A percentile compares a stretch with the other conserved stretches of the same genome.
These are phyloP conservation scores for Tachysurus vachellii DNA, from an alignment of 2,113 vertebrate genomes.

Conservation along the genomic window DNA sequence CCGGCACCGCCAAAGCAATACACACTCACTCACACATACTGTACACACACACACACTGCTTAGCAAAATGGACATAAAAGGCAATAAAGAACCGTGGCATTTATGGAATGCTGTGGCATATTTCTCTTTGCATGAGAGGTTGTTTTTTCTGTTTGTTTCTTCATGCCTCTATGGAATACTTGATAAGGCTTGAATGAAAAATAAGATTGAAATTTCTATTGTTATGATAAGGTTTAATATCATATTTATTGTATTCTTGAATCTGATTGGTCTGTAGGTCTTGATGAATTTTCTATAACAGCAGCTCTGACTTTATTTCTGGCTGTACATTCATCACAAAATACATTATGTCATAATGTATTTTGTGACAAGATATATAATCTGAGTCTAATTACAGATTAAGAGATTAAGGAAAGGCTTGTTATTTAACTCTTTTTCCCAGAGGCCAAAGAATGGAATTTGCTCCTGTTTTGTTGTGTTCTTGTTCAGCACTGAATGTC, in stretches of 20 bases:
- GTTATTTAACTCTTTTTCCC: not conserved
- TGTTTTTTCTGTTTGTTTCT: not conserved
- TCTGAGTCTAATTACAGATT: not conserved
- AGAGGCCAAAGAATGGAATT: too few species aligned
- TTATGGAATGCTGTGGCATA: not conserved
- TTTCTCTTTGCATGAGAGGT: not conserved
- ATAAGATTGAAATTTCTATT: not conserved
- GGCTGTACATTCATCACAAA: not conserved
- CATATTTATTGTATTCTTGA: not conserved
- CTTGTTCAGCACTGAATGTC: too few species aligned
- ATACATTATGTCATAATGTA: not conserved
- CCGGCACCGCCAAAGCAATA: not conserved
- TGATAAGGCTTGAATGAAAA: not conserved
- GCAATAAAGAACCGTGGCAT: not conserved
- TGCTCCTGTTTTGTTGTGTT: too few species aligned
- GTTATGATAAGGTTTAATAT: not conserved
- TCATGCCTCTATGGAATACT: not conserved
- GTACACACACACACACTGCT: constrained; percentile 5
- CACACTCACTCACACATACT: not conserved
- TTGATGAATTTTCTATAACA: not conserved
- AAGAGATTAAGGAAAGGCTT: not conserved
- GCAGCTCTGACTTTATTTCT: not conserved
- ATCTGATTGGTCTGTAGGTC: not conserved
- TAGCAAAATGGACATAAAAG: not conserved
- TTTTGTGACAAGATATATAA: too few species aligned